Evolutionary conservation across 2,888 invertebrate genomes (phyloP).

Genomic region (Encarsia formosa): DNA sequence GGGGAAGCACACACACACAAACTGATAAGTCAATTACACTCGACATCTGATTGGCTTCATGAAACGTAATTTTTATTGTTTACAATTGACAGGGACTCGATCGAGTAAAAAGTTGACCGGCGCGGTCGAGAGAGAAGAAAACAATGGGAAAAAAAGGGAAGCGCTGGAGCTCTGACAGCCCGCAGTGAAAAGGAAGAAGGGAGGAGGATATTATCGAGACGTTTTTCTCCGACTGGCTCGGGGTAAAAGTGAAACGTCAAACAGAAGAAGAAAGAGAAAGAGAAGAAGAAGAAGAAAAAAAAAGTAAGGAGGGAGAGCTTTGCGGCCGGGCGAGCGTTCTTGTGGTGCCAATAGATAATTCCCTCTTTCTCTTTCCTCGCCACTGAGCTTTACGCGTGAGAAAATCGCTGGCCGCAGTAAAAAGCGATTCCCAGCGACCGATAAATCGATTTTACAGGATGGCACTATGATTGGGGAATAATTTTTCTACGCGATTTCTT

Average conservation of each 20-base stretch:
- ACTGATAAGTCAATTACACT: too few relatives aligned
- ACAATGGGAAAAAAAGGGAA: conserved; percentile 4
- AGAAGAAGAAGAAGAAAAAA: conserved; percentile 6
- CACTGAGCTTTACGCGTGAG: conserved; percentile 19
- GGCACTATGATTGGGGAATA: conserved; percentile 7
- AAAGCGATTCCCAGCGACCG: conserved; percentile 12
- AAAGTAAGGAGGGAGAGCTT: neutral
- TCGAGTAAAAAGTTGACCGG: neutral
- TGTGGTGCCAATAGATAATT: conserved; percentile 21
- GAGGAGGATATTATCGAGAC: conserved; percentile 8
- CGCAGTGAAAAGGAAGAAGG: neutral
- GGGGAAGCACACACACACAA: too few relatives aligned
- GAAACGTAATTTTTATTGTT: neutral
- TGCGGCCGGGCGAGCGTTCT: conserved; percentile 5
- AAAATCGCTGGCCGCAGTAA: conserved; percentile 8
- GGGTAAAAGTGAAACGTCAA: conserved; percentile 9
- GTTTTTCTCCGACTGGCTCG: conserved; percentile 12
- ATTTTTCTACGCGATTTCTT: conserved; percentile 6
- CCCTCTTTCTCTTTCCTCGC: conserved; percentile 18
- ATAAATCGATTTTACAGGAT: neutral
- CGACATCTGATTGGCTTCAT: neutral
- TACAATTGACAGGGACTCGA: neutral
- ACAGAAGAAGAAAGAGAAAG: too few relatives aligned
- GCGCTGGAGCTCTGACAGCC: conserved; percentile 17
- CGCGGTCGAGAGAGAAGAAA: neutral